These are phyloP conservation scores for Verasper variegatus DNA, from an alignment of 2,113 vertebrate species.

Conservation along the genomic window DNA sequence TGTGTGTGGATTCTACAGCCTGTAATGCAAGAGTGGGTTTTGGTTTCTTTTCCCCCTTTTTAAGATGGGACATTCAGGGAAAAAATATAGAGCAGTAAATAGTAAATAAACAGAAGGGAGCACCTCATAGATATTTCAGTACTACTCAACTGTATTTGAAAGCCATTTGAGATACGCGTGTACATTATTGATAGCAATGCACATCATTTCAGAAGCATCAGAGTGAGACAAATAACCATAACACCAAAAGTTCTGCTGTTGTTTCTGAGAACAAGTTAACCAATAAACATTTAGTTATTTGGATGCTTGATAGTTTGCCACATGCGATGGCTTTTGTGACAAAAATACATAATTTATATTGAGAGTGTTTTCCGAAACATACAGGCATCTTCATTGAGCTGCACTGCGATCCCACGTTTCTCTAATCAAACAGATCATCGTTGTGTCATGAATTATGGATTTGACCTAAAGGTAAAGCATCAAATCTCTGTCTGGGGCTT, in stretches of 20 bases:
- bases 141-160: constrained; percentile 38
- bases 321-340: constrained; percentile 52
- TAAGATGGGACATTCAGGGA: not conserved
- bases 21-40: not conserved
- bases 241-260: constrained; percentile 59
- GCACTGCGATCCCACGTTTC: constrained; percentile 19
- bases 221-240: constrained; percentile 51
- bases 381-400: constrained; percentile 19
- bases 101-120: constrained; percentile 21
- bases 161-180: constrained; percentile 35
- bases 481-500: constrained; percentile 47
- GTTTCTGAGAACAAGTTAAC: constrained; percentile 52
- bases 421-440: constrained; percentile 50
- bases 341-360: constrained; percentile 38
- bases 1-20: constrained; percentile 25
- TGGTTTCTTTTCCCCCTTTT: not conserved
- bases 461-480: constrained; percentile 51
- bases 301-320: constrained; percentile 50
- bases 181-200: constrained; percentile 42
- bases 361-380: constrained; percentile 29
- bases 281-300: constrained; percentile 50
- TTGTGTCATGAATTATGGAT: constrained; percentile 43
- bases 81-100: constrained; percentile 21
- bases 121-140: constrained; percentile 37
- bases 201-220: constrained; percentile 51